Base-by-base conservation (phyloP, 2,113 vertebrate species). In the Dolichotis patagonum region DNA sequence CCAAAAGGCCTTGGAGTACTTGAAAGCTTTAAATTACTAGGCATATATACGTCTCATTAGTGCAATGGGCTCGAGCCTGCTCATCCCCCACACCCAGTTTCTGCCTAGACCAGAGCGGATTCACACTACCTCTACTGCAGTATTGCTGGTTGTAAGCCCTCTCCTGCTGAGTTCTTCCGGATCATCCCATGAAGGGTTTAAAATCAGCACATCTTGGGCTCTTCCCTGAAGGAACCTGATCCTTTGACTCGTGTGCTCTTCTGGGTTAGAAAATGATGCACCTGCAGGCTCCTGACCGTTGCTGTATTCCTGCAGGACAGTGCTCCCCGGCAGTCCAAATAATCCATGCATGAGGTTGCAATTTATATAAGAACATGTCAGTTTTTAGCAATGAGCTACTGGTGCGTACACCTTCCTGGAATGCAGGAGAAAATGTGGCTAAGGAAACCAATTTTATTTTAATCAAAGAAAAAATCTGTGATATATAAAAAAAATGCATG, bases 121-220 rank as follows among this genome's bases (percentile, higher is more conserved):
- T 90, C 46, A 62, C 67, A 87, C 32, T 11, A n/a, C 43, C 63
- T 92, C 73, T 41, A 65, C 69, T 92, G 58, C 54, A 43, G n/a
- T 58, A 71, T 67, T 75, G 14, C 46, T 9, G 5, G 46, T n/a
- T 83, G 92, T 92, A 95, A 80, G 54, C 26, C 22, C 14, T 73
- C 38, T 88, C 38, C 84, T 46, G 24, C 84, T 91, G 65, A 30
- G 60, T 85, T 82, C 65, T 67, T 92, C 95, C 83, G 85, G 89
- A 88, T 95, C 91, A 73, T 90, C 52, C 12, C 38, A 46, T 60
- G 38, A 81, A 49, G 10, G 7, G 28, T 78, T 69, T 38, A 41
- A 94, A 82, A 71, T 41, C 26, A 38, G 28, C 35, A 88, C 46
- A 89, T 95, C 77, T 67, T 49, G 43, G 30, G 17, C 60, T 43